phyloP scores from a whole-genome alignment of 2,797 vertebrate species.

The Florisuga fusca region DNA sequence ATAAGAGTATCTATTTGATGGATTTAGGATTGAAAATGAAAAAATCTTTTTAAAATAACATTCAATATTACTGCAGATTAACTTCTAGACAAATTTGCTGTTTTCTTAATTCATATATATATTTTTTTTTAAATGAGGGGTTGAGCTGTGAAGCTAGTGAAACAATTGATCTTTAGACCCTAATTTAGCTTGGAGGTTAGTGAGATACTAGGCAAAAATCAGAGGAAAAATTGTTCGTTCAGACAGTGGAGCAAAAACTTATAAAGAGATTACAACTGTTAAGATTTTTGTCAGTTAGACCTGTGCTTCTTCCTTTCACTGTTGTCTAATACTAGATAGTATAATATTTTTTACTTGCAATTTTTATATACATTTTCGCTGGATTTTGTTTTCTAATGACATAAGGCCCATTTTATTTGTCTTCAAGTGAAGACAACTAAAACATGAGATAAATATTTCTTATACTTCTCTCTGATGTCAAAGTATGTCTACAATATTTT shows the following conservation, averaged over 20 bases:
- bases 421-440: not conserved
- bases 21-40: not conserved
- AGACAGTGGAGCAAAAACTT: not conserved
- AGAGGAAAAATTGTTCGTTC: not conserved
- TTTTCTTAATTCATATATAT: not conserved
- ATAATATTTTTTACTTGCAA: not conserved
- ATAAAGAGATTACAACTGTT: not conserved
- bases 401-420: not conserved
- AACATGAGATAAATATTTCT: not conserved
- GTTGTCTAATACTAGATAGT: accelerated
- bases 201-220: not conserved
- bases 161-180: not conserved
- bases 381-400: not conserved
- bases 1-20: not conserved
- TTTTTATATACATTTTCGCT: not conserved
- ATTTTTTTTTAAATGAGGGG: not conserved
- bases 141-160: not conserved
- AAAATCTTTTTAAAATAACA: not conserved
- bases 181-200: not conserved
- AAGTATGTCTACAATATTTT: not conserved
- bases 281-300: not conserved
- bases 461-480: not conserved
- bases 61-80: not conserved
- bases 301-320: not conserved
- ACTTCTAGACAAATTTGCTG: not conserved